These are phyloP conservation scores for Ellobius talpinus DNA, from an alignment of 2,113 vertebrate genomes.

Conservation along the genomic window DNA sequence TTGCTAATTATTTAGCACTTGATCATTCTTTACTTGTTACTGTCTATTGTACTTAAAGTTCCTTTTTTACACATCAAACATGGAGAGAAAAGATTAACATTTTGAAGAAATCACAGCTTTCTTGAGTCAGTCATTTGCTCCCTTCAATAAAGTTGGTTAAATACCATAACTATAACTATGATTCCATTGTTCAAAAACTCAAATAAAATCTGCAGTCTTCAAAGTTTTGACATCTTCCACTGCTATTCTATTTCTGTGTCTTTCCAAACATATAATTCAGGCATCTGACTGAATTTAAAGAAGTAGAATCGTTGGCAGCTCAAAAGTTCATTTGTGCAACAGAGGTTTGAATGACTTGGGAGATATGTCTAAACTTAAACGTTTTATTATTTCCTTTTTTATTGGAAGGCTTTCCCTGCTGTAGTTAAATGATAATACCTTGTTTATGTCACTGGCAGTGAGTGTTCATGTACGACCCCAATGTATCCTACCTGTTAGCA, in stretches of 20 bases:
- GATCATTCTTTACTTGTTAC: background rate
- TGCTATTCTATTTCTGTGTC: constrained; percentile 59
- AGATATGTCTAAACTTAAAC: background rate
- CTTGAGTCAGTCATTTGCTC: constrained; percentile 2
- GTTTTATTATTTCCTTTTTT: constrained; percentile 25
- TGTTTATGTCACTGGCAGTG: background rate
- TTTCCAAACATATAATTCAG: constrained; percentile 62
- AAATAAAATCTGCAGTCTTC: constrained; percentile 36
- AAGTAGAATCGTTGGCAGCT: constrained; percentile 45
- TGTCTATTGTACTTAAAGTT: background rate
- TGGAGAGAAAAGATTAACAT: background rate
- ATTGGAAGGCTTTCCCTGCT: constrained; percentile 18
- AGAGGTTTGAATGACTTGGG: constrained; percentile 37
- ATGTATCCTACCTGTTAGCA: background rate
- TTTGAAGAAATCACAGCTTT: constrained; percentile 38
- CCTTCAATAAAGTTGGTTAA: constrained; percentile 46
- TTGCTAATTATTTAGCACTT: background rate
- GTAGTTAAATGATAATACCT: background rate
- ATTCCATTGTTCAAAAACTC: constrained; percentile 47
- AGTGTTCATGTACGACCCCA: background rate
- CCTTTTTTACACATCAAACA: background rate
- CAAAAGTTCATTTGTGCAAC: constrained; percentile 46
- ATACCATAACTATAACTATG: background rate
- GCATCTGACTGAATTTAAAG: constrained; percentile 68
- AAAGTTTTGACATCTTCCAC: constrained; percentile 69